Conservation (phyloP, 37 sponge, comb jelly and placozoan genomes). For the Mnemiopsis leidyi region DNA sequence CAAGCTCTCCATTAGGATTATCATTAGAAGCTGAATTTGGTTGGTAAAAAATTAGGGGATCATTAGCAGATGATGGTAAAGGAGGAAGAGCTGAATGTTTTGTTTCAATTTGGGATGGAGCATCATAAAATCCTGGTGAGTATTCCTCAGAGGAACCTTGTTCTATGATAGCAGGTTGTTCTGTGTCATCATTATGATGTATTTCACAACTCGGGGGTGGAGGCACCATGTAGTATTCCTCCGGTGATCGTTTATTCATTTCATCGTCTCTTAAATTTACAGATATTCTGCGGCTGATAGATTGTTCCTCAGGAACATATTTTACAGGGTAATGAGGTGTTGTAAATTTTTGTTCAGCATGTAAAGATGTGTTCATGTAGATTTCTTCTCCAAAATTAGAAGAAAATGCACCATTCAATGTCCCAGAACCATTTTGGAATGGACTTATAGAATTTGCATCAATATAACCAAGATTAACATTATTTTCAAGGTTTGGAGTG, state of each 20-base stretch:
- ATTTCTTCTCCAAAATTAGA: background rate
- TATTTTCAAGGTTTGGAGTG: conserved; percentile 20
- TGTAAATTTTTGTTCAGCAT: conserved; percentile 15
- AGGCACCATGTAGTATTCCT: conserved; percentile 19
- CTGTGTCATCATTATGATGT: background rate
- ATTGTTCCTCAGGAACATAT: background rate
- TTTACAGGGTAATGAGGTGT: background rate
- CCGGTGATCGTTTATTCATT: background rate
- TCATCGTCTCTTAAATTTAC: background rate
- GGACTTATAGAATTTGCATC: background rate
- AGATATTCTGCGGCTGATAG: background rate
- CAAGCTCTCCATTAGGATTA: background rate
- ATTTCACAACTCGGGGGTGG: background rate
- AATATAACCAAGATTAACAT: background rate
- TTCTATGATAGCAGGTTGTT: background rate
- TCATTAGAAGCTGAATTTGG: background rate
- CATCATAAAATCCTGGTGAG: background rate
- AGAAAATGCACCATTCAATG: background rate
- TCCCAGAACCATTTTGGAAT: background rate
- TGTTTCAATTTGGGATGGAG: background rate
- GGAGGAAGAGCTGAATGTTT: background rate
- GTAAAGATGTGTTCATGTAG: conserved; percentile 39
- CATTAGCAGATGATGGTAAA: background rate
- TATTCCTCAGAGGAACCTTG: background rate
- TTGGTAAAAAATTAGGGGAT: background rate